These are phyloP conservation scores for Clarias laeviceps DNA, from an alignment of 2,797 vertebrate genomes.

Conservation along the genomic window DNA sequence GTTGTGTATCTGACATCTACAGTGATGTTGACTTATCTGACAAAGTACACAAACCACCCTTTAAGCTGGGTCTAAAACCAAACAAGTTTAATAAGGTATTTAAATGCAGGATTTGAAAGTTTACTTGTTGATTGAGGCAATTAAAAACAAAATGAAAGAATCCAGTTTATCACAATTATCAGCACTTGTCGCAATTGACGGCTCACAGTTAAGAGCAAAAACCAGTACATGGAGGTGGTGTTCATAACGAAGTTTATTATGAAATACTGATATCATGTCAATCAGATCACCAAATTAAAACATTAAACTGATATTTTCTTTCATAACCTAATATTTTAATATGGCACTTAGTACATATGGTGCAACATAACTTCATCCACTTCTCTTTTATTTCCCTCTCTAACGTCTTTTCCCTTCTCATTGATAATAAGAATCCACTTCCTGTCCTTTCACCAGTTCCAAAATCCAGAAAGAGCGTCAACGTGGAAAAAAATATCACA, in stretches of 20 bases:
- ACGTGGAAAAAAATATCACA: conserved; percentile 58
- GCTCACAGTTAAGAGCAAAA: not conserved
- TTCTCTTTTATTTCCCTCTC: not conserved
- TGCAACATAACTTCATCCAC: conserved; percentile 50
- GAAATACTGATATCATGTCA: conserved; percentile 62
- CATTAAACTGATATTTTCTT: conserved; percentile 58
- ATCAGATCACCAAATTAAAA: conserved; percentile 63
- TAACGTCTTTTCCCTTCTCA: not conserved
- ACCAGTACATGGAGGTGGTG: conserved; percentile 14
- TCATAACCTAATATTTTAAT: conserved; percentile 59
- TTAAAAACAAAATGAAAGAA: not conserved
- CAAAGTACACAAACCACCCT: not conserved
- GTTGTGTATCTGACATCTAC: not conserved
- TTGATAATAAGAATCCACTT: conserved; percentile 4
- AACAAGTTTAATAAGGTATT: not conserved
- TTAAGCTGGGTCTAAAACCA: not conserved
- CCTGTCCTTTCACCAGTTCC: conserved; percentile 18
- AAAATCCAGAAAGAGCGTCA: conserved; percentile 51
- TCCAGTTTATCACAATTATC: not conserved
- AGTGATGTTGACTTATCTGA: not conserved
- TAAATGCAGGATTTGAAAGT: not conserved
- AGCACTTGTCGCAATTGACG: not conserved
- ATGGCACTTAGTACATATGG: conserved; percentile 59
- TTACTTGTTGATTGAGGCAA: not conserved
- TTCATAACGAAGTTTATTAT: conserved; percentile 65